A percentile compares a stretch with the other conserved stretches of the same genome.
Evolutionary conservation across 2,797 vertebrate genomes (phyloP).

Genomic region (Sebastes miniatus): DNA sequence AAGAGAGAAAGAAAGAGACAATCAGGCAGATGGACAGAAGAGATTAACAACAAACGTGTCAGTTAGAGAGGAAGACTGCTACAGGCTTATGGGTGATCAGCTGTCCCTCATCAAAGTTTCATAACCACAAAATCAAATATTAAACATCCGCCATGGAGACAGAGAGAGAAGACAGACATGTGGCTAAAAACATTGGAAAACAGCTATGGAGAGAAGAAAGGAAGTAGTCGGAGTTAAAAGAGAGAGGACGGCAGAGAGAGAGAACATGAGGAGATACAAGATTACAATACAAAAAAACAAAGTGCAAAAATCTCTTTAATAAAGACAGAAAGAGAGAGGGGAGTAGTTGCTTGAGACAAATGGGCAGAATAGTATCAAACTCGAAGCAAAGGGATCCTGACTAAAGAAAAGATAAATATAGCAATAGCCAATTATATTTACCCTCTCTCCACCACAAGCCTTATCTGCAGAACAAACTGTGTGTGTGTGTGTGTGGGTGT

Average conservation of each 20-base stretch:
- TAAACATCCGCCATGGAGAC: neutral
- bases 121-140: conserved; percentile 25
- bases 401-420: conserved; percentile 49
- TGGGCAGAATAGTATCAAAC: neutral
- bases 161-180: neutral
- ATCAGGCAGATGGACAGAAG: neutral
- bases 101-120: conserved; percentile 23
- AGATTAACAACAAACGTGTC: neutral
- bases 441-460: neutral
- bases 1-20: neutral
- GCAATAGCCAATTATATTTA: conserved; percentile 39
- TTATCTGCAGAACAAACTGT: conserved; percentile 6
- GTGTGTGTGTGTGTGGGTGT: neutral
- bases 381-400: conserved; percentile 13
- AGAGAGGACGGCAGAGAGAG: neutral
- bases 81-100: neutral
- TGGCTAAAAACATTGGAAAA: neutral
- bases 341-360: neutral
- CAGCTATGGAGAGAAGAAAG: neutral
- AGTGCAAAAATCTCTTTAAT: conserved; percentile 7
- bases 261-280: neutral
- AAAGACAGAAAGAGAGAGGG: neutral
- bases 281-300: conserved; percentile 2
- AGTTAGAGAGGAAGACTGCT: neutral
- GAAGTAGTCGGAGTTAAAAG: neutral